Evolutionary conservation across 2,797 vertebrate species (phyloP).

Genomic region (Tamandua tetradactyla): DNA sequence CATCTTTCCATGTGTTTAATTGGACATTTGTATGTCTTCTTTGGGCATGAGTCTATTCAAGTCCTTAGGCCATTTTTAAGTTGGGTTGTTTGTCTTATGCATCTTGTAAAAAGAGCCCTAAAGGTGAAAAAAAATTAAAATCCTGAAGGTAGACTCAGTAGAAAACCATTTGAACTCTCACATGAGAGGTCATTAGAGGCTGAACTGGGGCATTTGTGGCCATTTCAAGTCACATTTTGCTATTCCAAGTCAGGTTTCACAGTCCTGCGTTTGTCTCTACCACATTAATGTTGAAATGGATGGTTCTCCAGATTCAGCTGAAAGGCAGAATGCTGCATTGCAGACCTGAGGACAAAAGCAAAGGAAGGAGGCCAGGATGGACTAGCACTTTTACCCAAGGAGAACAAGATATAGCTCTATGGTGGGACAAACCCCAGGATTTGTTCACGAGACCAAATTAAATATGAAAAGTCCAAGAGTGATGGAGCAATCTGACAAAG

Average conservation of each 20-base stretch:
- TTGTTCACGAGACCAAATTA: background rate
- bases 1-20: too few species aligned
- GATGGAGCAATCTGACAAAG: too few species aligned
- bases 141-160: background rate
- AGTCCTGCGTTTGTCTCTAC: background rate
- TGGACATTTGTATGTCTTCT: too few species aligned
- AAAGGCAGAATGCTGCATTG: background rate
- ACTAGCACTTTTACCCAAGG: background rate
- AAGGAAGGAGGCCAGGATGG: background rate
- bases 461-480: background rate
- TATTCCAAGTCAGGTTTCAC: background rate
- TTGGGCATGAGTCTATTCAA: too few species aligned
- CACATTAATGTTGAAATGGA: too few species aligned
- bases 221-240: too few species aligned
- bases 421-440: background rate
- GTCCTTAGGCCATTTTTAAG: too few species aligned
- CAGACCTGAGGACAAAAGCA: background rate
- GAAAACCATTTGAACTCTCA: background rate
- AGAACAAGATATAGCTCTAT: background rate
- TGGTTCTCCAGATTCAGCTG: background rate
- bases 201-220: background rate
- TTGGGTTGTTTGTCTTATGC: background rate
- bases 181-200: background rate
- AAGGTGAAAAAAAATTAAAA: background rate
- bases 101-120: background rate